Evolutionary conservation across 2,113 vertebrate genomes (phyloP).

Genomic region (zebrafish (Danio rerio)): DNA sequence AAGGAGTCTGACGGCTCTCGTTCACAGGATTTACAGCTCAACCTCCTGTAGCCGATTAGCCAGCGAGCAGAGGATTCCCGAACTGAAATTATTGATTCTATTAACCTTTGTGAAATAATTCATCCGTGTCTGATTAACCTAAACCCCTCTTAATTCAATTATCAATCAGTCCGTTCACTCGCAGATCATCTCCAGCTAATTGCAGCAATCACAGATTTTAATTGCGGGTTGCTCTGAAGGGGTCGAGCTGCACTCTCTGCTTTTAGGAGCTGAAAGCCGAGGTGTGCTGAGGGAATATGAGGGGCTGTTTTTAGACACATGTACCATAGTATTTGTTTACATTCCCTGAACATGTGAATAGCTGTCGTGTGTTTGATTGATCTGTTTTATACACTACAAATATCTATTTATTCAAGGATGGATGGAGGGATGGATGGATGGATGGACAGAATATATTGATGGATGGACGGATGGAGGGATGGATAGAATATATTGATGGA

Average conservation of each 20-base stretch:
- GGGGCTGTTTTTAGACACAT: neutral
- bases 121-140: slow-evolving; percentile 45
- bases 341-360: too few relatives aligned
- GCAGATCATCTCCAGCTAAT: slow-evolving; percentile 50
- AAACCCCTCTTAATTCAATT: slow-evolving; percentile 46
- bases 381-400: neutral
- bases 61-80: slow-evolving; percentile 41
- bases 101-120: slow-evolving; percentile 56
- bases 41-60: slow-evolving; percentile 30
- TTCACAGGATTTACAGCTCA: slow-evolving; percentile 39
- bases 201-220: slow-evolving; percentile 34
- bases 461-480: too few relatives aligned
- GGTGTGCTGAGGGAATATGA: neutral
- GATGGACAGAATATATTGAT: neutral
- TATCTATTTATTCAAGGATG: neutral
- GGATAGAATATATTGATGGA: too few relatives aligned
- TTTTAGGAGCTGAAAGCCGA: neutral
- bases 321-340: neutral
- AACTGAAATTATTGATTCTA: slow-evolving; percentile 52
- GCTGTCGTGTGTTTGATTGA: neutral
- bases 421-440: too few relatives aligned
- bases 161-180: neutral
- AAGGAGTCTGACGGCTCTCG: slow-evolving; percentile 1
- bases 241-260: neutral
- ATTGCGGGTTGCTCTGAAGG: neutral